Evolutionary conservation across 23 tunicate genomes (phyloP).

Genomic region (Styela clava): DNA sequence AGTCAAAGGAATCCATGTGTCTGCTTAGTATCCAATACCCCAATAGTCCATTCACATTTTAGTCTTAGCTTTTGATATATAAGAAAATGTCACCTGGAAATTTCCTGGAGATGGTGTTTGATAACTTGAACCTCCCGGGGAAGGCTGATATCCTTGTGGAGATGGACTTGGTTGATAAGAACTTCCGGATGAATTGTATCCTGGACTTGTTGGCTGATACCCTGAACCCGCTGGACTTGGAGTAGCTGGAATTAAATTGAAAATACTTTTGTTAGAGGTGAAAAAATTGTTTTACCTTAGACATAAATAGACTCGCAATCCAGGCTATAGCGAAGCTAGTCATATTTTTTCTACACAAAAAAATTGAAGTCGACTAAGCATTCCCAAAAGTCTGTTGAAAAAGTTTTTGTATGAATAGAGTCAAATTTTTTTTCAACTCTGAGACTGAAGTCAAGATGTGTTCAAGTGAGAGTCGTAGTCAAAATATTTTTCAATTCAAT

Average conservation of each 20-base stretch:
- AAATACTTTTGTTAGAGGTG: neutral
- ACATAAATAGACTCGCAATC: too few relatives aligned
- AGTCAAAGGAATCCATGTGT: too few relatives aligned
- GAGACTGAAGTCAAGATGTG: too few relatives aligned
- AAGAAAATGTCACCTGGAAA: conserved; percentile 48
- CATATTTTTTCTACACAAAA: neutral
- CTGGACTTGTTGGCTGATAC: conserved; percentile 69
- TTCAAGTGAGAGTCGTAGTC: too few relatives aligned
- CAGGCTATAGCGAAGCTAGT: neutral
- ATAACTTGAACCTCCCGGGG: conserved; percentile 49
- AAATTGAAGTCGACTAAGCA: too few relatives aligned
- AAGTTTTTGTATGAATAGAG: too few relatives aligned
- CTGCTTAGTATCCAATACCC: too few relatives aligned
- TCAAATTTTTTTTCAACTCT: too few relatives aligned
- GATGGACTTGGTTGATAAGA: conserved; percentile 91
- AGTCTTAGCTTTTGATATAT: too few relatives aligned
- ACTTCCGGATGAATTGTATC: conserved; percentile 41
- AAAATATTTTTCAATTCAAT: too few relatives aligned
- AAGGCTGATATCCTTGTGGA: conserved; percentile 61
- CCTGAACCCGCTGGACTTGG: conserved; percentile 30
- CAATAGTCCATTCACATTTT: too few relatives aligned
- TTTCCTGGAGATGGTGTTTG: conserved; percentile 72
- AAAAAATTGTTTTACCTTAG: neutral
- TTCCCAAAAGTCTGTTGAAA: too few relatives aligned
- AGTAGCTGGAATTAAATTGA: conserved; percentile 29